These are phyloP conservation scores for Onthophagus taurus DNA, from an alignment of 1,140 invertebrate genomes.

Conservation along the genomic window DNA sequence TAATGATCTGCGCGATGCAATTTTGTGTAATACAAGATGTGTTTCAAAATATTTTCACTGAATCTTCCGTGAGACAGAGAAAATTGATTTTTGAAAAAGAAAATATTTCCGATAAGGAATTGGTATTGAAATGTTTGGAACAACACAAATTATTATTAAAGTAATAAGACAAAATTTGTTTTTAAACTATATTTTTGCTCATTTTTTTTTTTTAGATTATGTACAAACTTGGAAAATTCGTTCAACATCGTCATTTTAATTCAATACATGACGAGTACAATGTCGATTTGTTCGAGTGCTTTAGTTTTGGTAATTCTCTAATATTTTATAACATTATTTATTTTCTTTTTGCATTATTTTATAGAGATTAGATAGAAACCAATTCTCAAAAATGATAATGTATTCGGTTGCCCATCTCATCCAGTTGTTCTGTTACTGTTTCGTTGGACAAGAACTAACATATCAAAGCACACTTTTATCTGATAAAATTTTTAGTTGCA, in stretches of 20 bases:
- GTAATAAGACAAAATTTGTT: neutral
- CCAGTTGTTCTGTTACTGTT: conserved; percentile 9
- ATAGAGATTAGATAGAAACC: too few relatives aligned
- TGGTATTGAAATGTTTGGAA: conserved; percentile 8
- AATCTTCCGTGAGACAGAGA: neutral
- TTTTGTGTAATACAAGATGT: conserved; percentile 3
- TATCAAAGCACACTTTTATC: neutral
- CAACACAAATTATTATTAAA: conserved; percentile 6
- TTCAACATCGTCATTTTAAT: conserved; percentile 6
- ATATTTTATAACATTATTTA: too few relatives aligned
- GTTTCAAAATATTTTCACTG: neutral
- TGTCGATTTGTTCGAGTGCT: neutral
- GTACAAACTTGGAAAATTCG: conserved; percentile 7
- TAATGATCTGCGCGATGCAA: neutral
- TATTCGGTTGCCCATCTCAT: conserved; percentile 1
- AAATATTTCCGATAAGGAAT: conserved; percentile 2
- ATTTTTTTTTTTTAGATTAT: neutral
- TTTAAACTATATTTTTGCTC: neutral
- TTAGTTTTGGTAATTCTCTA: conserved; percentile 8
- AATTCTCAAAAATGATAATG: conserved; percentile 8
- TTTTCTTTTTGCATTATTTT: too few relatives aligned
- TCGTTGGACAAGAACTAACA: conserved; percentile 1
- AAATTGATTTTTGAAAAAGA: neutral
- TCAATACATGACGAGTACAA: conserved; percentile 7
- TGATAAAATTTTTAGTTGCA: conserved; percentile 1